Conservation (phyloP, 1,140 invertebrate genomes). For the Palaemon carinicauda region DNA sequence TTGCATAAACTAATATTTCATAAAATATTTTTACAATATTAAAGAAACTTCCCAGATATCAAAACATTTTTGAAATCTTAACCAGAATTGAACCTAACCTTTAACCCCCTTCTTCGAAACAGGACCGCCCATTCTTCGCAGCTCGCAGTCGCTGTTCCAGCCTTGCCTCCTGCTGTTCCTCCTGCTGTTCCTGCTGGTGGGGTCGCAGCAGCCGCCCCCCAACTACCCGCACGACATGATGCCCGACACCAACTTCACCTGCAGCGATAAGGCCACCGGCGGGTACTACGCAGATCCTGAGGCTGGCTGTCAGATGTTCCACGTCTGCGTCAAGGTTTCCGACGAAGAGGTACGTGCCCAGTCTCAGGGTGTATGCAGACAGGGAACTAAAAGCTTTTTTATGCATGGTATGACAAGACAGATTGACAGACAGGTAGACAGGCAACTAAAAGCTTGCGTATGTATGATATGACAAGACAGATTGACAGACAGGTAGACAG, state of each 20-base stretch:
- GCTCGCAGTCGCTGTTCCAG: neutral
- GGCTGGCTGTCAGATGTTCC: constrained; percentile 91
- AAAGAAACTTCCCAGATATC: too few relatives aligned
- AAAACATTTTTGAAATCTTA: too few relatives aligned
- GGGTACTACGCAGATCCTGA: constrained; percentile 92
- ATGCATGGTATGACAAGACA: too few relatives aligned
- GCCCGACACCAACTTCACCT: constrained; percentile 86
- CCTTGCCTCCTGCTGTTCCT: constrained; percentile 32
- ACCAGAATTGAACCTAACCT: too few relatives aligned
- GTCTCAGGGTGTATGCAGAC: too few relatives aligned
- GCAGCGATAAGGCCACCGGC: constrained; percentile 85
- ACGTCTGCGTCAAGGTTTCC: constrained; percentile 67
- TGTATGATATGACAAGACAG: too few relatives aligned
- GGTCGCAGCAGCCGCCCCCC: constrained; percentile 67
- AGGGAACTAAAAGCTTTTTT: too few relatives aligned
- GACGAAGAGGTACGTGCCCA: constrained; percentile 52
- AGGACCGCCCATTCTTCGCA: neutral
- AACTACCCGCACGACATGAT: constrained; percentile 81
- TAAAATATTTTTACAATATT: too few relatives aligned
- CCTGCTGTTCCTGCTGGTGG: constrained; percentile 30
- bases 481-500: too few relatives aligned
- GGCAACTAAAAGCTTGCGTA: too few relatives aligned
- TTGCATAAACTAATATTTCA: too few relatives aligned
- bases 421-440: neutral
- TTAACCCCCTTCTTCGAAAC: neutral